These are phyloP conservation scores for Aphaenogaster rudis DNA, from an alignment of 1,140 invertebrate genomes.

Conservation along the genomic window DNA sequence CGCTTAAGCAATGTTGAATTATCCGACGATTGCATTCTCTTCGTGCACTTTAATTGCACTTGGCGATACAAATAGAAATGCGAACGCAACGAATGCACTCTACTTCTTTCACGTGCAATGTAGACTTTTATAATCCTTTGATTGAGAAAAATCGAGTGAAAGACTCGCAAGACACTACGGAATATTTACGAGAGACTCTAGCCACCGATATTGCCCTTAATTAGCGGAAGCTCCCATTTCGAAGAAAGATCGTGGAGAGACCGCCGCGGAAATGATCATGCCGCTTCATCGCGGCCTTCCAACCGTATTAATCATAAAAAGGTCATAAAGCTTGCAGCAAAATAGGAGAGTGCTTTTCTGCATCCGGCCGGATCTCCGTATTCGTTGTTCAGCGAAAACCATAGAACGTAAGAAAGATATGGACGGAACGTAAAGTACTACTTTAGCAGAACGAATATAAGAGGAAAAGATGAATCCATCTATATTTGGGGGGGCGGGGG, in stretches of 20 bases:
- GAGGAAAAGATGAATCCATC: background rate
- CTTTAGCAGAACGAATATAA: background rate
- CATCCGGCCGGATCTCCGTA: background rate
- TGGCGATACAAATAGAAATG: conserved; percentile 45
- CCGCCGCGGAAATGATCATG: conserved; percentile 21
- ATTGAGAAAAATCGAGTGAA: conserved; percentile 6
- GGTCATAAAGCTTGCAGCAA: conserved; percentile 60
- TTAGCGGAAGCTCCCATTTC: conserved; percentile 56
- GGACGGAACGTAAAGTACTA: background rate
- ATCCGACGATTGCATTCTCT: conserved; percentile 10
- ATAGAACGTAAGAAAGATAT: background rate
- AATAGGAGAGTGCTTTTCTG: conserved; percentile 49
- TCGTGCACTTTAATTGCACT: conserved; percentile 25
- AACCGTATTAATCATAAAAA: conserved; percentile 71
- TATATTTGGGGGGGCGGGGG: background rate
- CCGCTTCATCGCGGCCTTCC: conserved; percentile 28
- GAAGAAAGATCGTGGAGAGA: conserved; percentile 62
- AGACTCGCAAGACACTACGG: conserved; percentile 12
- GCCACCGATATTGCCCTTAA: conserved; percentile 49
- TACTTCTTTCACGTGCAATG: background rate
- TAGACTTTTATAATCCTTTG: background rate
- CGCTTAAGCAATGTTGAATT: conserved; percentile 44
- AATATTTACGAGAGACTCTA: conserved; percentile 57
- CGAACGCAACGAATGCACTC: background rate
- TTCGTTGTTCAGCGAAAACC: conserved; percentile 47